Conservation (phyloP, 2,113 vertebrate genomes). For the Coturnix japonica region DNA sequence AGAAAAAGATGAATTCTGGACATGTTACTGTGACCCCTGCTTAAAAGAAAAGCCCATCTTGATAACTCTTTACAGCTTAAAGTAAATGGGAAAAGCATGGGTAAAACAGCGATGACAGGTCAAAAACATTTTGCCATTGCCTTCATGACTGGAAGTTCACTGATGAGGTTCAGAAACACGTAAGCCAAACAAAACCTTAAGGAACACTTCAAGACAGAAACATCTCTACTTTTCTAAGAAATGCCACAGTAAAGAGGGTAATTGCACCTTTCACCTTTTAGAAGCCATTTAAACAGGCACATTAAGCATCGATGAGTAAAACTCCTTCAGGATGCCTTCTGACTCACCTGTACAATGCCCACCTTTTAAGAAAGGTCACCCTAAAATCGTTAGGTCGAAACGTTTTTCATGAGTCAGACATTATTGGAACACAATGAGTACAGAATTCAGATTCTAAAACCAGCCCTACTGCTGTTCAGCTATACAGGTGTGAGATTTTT, state of each 20-base stretch:
- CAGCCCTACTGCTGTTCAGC: background rate
- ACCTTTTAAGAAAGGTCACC: background rate
- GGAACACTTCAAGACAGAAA: background rate
- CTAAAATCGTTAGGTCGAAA: background rate
- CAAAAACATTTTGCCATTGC: background rate
- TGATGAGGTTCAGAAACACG: background rate
- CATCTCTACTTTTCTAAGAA: background rate
- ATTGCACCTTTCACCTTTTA: background rate
- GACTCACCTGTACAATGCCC: background rate
- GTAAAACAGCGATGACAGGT: background rate
- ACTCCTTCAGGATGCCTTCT: background rate
- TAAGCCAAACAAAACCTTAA: background rate
- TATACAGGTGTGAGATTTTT: background rate
- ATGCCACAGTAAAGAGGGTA: background rate
- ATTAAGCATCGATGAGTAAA: background rate
- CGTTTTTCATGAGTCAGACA: background rate
- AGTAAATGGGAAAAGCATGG: accelerated
- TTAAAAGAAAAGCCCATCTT: background rate
- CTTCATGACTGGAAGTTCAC: background rate
- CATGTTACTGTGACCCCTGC: background rate
- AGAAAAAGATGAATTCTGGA: background rate
- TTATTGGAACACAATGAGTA: background rate
- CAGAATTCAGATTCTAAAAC: background rate
- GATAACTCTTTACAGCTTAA: background rate
- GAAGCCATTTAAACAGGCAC: background rate